Base-by-base conservation (phyloP, 2,888 invertebrate species). In the Tortricodes alternella region DNA sequence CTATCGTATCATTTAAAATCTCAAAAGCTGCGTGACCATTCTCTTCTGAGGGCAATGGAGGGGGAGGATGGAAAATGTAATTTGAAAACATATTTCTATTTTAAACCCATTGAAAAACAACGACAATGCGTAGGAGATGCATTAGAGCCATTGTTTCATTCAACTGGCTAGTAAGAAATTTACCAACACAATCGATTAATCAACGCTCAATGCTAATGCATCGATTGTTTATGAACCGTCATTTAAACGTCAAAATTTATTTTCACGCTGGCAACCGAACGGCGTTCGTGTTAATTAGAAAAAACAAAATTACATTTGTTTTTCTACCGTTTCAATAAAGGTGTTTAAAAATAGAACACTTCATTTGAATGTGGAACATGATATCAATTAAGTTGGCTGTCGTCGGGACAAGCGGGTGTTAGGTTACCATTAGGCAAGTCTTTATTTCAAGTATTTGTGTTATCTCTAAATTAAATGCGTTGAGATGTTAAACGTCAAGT, bases 321-420 rank as follows among this genome's bases (percentile, higher is more conserved):
- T 52, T 55, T 43, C 53, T 57, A 62, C 57, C 60, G 56, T 62
- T 44, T 56, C 62, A 61, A 63, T 66, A 59, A 53, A 56, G 52
- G 50, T 46, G 52, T 62, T 76, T 72, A 52, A 69, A 78, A 80
- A 81, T 83, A 81, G 77, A 82, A 70, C 78, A 76, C 82, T 85
- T 79, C 68, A 71, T 75, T 74, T 65, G 70, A 73, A 74, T 64
- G 66, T 62, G 83, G 66, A 86, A 88, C 76, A 67, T 72, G 84
- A 89, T 86, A 87, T 84, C 84, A 86, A 86, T 88, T 85, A 87
- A 81, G 74, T 77, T 70, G 74, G 71, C 80, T 80, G 84, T 85
- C 87, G 74, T 69, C 81, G 61, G 62, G 59, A 51, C 41, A 66
- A 61, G 61, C 57, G 62, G 61, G 78, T 74, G 64, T 88, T 68